Percentiles rank a stretch among this genome's conserved stretches.
Conservation (phyloP, 2,113 vertebrate genomes). For the Saccopteryx leptura region DNA sequence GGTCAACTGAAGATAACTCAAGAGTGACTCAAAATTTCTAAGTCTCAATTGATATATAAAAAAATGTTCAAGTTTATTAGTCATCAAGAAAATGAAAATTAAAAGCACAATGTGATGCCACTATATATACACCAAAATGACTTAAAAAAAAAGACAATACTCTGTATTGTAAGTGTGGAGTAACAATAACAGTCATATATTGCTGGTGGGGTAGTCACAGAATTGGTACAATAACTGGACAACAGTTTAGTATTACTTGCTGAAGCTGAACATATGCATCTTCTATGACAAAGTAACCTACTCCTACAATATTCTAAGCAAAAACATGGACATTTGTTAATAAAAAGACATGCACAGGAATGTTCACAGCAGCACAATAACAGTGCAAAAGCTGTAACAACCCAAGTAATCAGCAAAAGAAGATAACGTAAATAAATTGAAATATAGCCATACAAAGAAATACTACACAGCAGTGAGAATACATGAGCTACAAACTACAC, state of each 20-base stretch:
- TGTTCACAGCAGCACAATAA: not conserved
- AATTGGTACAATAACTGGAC: not conserved
- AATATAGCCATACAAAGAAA: not conserved
- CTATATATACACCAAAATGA: not conserved
- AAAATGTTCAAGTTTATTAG: not conserved
- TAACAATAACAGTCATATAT: no score
- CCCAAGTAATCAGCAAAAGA: not conserved
- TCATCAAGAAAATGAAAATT: slow-evolving; percentile 7
- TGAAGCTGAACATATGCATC: not conserved
- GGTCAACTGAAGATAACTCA: not conserved
- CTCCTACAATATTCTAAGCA: not conserved
- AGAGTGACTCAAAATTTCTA: not conserved
- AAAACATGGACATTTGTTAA: not conserved
- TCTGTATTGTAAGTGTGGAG: not conserved
- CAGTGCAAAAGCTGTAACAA: not conserved
- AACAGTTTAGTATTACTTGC: not conserved
- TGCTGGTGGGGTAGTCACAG: not conserved
- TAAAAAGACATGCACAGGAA: not conserved
- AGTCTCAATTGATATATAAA: not conserved
- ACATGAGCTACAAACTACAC: fast-evolving
- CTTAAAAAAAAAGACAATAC: not conserved
- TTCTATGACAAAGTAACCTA: not conserved
- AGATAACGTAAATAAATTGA: not conserved
- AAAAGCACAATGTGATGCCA: not conserved
- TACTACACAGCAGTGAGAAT: not conserved